Base-by-base conservation (phyloP, 2,113 vertebrate genomes). In the Elachura formosa region DNA sequence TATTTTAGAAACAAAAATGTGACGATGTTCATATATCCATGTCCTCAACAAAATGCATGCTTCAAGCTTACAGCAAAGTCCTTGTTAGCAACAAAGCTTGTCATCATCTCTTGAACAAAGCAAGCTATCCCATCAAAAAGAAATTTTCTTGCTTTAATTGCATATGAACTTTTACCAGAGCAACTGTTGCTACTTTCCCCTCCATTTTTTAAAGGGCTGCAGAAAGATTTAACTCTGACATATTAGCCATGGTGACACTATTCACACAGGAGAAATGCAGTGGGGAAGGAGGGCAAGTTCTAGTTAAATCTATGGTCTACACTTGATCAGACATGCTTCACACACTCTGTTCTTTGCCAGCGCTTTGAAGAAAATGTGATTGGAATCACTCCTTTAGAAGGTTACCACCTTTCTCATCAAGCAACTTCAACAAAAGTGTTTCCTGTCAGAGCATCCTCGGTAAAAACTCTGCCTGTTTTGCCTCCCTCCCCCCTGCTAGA, bases 1-100 rank as follows among this genome's bases (percentile, higher is more conserved):
- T 45, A 73, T 21, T 78, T 55, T 1, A 21, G 38, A 54, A 83
- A 85, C 51, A 67, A 74, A 76, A 83, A 58, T 38, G 68, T 10
- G 19, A 56, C 25, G 26, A 28, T 19, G n/a, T 12, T 13, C 7
- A 1, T 71, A 41, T 25, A 33, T 11, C 31, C 8, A 0, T 2
- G 14, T 40, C 38, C 31, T 83, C 38, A 43, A 15, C 23, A 77
- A 58, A 94, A 80, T 13, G 2, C 24, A 41, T 51, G 51, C 51
- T 28, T 26, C 40, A 54, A 86, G 46, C 33, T 19, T 73, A 62
- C 14, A 69, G n/a, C 2, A 4, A 90, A 68, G 41, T 9, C 20
- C 11, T 56, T 41, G 8, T 7, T 61, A 38, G n/a, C 36, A 69
- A 28, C 13, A 3, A 11, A 68, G 11, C 29, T 5, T 45, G 11